phyloP scores from a whole-genome alignment of 2,888 invertebrate genomes.

The Choreutis nemorana region DNA sequence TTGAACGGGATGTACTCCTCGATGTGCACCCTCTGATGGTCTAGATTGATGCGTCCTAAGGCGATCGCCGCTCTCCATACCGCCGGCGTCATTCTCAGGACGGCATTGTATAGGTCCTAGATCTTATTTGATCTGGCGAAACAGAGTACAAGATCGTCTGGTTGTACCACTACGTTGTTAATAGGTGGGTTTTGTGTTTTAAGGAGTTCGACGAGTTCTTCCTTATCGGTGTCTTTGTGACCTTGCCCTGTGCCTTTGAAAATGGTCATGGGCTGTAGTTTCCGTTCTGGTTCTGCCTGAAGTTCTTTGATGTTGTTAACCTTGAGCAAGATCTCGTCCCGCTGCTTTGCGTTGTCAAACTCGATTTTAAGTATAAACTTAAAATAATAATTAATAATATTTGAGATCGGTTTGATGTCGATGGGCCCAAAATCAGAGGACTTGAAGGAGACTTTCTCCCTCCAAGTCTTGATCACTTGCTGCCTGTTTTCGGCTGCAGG shows the following conservation, averaged over 20 bases:
- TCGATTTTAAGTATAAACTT: neutral
- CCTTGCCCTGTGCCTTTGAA: neutral
- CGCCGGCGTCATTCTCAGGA: conserved; percentile 3
- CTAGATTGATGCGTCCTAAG: conserved; percentile 5
- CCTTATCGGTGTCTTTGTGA: neutral
- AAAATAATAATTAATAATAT: no score
- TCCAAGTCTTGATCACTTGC: no score
- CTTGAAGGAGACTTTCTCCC: neutral
- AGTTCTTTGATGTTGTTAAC: neutral
- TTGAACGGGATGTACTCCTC: conserved; percentile 9
- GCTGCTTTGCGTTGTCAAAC: neutral
- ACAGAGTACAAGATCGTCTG: no score
- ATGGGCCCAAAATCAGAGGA: neutral
- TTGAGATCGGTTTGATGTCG: neutral
- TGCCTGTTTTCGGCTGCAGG: no score
- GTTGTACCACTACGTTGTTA: no score
- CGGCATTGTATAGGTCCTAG: conserved; percentile 8
- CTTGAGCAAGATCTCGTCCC: neutral
- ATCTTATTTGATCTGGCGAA: no score
- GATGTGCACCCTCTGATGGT: conserved; percentile 7
- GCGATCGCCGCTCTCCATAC: conserved; percentile 2
- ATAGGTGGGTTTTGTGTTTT: neutral
- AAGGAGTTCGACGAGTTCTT: neutral
- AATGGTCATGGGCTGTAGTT: neutral
- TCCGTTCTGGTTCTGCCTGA: neutral